Evolutionary conservation across 2,888 invertebrate genomes (phyloP).

Genomic region (Meteorus colon): DNA sequence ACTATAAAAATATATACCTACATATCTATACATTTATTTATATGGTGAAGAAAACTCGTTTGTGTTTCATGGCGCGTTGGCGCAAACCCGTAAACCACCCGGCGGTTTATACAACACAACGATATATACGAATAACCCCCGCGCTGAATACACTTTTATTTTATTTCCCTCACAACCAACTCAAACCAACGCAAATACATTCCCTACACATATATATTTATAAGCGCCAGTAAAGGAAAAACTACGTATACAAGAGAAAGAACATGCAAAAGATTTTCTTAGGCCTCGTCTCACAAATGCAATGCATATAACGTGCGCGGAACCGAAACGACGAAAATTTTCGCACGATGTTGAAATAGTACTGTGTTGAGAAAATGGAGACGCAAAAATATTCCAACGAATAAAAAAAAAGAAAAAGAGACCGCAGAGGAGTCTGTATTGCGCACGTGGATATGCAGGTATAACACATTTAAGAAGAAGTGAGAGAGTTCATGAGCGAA

Average conservation of each 20-base stretch:
- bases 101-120: constrained; percentile 13
- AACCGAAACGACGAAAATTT: constrained; percentile 10
- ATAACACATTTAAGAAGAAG: constrained; percentile 10
- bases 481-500: background rate
- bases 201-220: background rate
- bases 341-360: constrained; percentile 27
- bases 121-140: constrained; percentile 16
- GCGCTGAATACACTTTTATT: constrained; percentile 1
- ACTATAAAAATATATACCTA: background rate
- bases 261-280: background rate
- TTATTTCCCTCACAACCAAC: background rate
- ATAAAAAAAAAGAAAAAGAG: background rate
- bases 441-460: constrained; percentile 19
- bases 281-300: constrained; percentile 13
- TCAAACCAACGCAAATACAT: background rate
- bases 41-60: constrained; percentile 44
- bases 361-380: constrained; percentile 17
- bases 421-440: constrained; percentile 18
- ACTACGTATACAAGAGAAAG: background rate
- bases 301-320: constrained; percentile 5
- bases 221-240: constrained; percentile 1
- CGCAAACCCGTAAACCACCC: constrained; percentile 33
- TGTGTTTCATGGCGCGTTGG: constrained; percentile 46
- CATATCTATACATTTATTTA: background rate
- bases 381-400: constrained; percentile 23